Percentiles rank a stretch among this genome's conserved stretches.
These are phyloP conservation scores for Microctenopoma steveboyesi DNA, from an alignment of 2,797 vertebrate species.

Conservation along the genomic window DNA sequence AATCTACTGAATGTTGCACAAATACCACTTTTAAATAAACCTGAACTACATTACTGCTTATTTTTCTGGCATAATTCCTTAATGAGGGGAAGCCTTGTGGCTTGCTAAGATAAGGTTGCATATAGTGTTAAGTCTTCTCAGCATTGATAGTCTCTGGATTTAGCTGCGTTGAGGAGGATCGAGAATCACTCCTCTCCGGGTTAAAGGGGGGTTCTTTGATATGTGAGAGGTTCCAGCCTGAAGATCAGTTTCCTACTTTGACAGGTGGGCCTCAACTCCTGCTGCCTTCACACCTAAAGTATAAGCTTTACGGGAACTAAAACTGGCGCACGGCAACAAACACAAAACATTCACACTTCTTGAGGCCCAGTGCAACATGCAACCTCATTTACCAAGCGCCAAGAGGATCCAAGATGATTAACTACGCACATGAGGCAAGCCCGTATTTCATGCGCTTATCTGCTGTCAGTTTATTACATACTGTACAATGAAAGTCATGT, in stretches of 20 bases:
- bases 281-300: slow-evolving; percentile 47
- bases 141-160: slow-evolving; percentile 25
- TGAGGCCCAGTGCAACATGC: slow-evolving; percentile 9
- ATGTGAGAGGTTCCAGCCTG: slow-evolving; percentile 41
- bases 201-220: slow-evolving; percentile 37
- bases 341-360: slow-evolving; percentile 21
- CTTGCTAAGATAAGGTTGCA: neutral
- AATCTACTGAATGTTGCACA: no score
- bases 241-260: slow-evolving; percentile 49
- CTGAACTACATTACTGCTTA: neutral
- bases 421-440: neutral
- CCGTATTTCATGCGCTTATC: slow-evolving; percentile 25
- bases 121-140: neutral
- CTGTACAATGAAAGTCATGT: slow-evolving; percentile 3
- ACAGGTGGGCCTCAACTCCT: slow-evolving; percentile 47
- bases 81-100: neutral
- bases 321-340: slow-evolving; percentile 40
- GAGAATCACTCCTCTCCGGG: slow-evolving; percentile 8
- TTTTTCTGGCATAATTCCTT: neutral
- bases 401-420: slow-evolving; percentile 10
- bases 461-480: slow-evolving; percentile 20
- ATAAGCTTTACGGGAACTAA: slow-evolving; percentile 52
- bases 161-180: slow-evolving; percentile 14
- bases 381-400: slow-evolving; percentile 37
- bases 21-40: neutral